phyloP scores from a whole-genome alignment of 2,797 vertebrate species.

The Alosa sapidissima region DNA sequence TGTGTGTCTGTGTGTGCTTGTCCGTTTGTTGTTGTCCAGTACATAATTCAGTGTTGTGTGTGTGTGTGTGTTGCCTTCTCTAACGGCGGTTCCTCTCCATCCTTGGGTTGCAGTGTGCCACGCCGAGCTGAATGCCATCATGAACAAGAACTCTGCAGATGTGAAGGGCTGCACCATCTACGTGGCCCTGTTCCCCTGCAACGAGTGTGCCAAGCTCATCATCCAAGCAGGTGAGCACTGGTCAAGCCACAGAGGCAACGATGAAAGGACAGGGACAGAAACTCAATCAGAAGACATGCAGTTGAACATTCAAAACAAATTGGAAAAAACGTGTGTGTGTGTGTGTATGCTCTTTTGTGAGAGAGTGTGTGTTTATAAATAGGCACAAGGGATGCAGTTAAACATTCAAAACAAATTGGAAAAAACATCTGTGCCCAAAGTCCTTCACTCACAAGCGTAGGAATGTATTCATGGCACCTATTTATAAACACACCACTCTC shows the following conservation, averaged over 20 bases:
- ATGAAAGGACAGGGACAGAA: background rate
- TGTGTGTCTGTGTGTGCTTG: background rate
- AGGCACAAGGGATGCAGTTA: background rate
- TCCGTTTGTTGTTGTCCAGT: background rate
- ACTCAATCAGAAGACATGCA: background rate
- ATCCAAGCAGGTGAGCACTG: constrained; percentile 77
- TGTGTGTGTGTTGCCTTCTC: background rate
- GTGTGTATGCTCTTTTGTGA: background rate
- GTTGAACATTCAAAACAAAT: background rate
- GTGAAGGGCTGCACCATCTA: constrained; percentile 94
- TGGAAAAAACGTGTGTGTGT: too few relatives aligned
- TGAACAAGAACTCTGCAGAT: constrained; percentile 95
- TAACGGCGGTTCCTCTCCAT: background rate
- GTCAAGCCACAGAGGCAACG: background rate
- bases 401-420: background rate
- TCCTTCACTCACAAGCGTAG: background rate
- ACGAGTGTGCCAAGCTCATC: constrained; percentile 95
- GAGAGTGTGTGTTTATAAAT: too few relatives aligned
- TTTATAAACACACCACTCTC: background rate
- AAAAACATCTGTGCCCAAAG: background rate
- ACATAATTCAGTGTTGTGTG: too few relatives aligned
- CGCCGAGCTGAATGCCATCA: constrained; percentile 92
- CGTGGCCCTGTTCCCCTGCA: constrained; percentile 93
- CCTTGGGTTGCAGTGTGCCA: constrained; percentile 82
- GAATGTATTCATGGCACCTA: background rate